Conservation (phyloP, 2,797 vertebrate species). For the Amniataba percoides region DNA sequence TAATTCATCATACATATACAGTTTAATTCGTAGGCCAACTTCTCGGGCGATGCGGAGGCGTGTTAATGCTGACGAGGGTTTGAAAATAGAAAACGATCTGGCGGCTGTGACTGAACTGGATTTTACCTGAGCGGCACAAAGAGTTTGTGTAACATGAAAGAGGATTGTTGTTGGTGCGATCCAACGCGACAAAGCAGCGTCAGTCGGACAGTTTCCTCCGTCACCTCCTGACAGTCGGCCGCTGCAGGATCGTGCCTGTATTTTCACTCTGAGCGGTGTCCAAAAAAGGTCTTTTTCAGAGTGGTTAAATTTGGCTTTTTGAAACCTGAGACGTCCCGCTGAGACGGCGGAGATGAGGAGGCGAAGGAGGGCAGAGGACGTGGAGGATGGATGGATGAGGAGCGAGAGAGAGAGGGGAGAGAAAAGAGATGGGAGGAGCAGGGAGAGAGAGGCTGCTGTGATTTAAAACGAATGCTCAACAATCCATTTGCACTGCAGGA, state of each 20-base stretch:
- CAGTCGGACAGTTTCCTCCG: background rate
- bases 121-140: too few species aligned
- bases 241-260: background rate
- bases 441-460: constrained; percentile 6
- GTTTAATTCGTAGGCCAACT: too few species aligned
- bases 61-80: too few species aligned
- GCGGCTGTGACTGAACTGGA: too few species aligned
- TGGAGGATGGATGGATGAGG: constrained; percentile 20
- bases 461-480: constrained; percentile 29
- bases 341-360: constrained; percentile 16
- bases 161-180: background rate
- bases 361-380: constrained; percentile 20
- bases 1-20: too few species aligned
- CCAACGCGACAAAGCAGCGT: background rate
- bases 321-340: constrained; percentile 29
- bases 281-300: constrained; percentile 3
- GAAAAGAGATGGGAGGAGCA: constrained; percentile 9
- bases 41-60: too few species aligned
- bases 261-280: constrained; percentile 19
- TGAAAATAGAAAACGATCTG: too few species aligned
- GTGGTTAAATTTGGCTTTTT: constrained; percentile 23
- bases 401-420: background rate
- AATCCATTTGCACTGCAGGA: constrained; percentile 43
- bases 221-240: background rate
- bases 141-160: background rate